Evolutionary conservation across 2,797 vertebrate species (phyloP), one percentile per base, ranked within the genome.

Genomic region (Craterocephalus amniculus): DNA sequence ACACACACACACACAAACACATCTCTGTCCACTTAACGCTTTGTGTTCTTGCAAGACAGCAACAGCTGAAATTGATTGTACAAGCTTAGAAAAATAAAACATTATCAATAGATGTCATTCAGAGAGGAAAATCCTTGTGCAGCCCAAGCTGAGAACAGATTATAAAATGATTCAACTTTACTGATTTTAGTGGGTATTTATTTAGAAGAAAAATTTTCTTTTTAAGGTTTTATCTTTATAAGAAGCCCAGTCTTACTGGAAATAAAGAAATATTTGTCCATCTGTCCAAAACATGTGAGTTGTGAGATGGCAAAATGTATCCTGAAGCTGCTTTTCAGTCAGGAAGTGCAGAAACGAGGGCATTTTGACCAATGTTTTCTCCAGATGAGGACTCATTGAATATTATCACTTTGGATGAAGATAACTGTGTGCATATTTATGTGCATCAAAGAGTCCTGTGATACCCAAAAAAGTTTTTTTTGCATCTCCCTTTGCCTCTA

Each of bases 71-170:
- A 78, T 35, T 72, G 45, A 71, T 59, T 64, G 69, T 38, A 29
- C 71, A 77, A 76, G 38, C 66, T 63, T 64, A 58, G 9, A 76
- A 64, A 83, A 84, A 80, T 68, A 76, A 61, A 74, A 51, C 65
- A 63, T 70, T 55, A 83, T 60, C 14, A 83, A 58, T 59, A 31
- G 26, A 80, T 35, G 58, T 78, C 59, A 63, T 69, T 32, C 3
- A 9, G 70, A 49, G 24, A 12, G 24, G 66, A 52, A 38, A 56
- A 62, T 78, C 45, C 59, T 58, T 16, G 13, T 26, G 31, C 22
- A 67, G 56, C 34, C 0, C 10, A 72, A 58, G 40, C 54, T 56
- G 55, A 71, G 67, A 32, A 56, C 24, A 83, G 24, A 63, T 43
- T 57, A 31, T 56, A 56, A 79, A 67, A 60, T 58, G 26, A 76